Conservation (phyloP, 2,113 vertebrate genomes). For the Dendropsophus ebraccatus region DNA sequence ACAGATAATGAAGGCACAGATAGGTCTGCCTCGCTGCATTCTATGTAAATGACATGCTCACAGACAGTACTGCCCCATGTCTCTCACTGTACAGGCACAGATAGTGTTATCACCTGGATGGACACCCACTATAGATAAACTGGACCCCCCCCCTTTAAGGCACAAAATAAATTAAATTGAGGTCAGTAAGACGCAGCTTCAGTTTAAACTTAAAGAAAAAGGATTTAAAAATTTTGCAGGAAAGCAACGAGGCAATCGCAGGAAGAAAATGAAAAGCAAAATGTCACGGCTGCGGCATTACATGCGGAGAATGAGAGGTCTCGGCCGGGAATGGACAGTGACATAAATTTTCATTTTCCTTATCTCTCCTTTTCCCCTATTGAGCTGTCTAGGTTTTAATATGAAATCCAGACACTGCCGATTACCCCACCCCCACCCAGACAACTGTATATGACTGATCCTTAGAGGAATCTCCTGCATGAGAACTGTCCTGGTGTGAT, state of each 20-base stretch:
- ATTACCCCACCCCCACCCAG: background rate
- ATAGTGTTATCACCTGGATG: background rate
- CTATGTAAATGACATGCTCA: no score
- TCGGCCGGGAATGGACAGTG: background rate
- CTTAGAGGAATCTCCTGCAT: background rate
- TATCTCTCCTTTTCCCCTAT: background rate
- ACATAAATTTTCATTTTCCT: background rate
- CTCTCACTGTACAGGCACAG: background rate
- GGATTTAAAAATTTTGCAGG: background rate
- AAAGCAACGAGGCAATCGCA: background rate
- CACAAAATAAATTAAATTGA: no score
- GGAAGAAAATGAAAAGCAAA: constrained; percentile 18
- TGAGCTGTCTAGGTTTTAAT: constrained; percentile 8
- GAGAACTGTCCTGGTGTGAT: background rate
- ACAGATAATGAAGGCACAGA: no score
- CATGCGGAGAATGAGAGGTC: background rate
- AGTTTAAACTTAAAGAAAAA: no score
- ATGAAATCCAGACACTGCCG: background rate
- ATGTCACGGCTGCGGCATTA: background rate
- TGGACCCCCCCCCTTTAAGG: no score
- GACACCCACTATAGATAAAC: no score
- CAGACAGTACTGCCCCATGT: no score
- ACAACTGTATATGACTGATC: background rate
- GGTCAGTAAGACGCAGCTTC: no score
- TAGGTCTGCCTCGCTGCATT: no score